Evolutionary conservation across 2,888 invertebrate genomes (phyloP).

Genomic region (Mythimna ferrago): DNA sequence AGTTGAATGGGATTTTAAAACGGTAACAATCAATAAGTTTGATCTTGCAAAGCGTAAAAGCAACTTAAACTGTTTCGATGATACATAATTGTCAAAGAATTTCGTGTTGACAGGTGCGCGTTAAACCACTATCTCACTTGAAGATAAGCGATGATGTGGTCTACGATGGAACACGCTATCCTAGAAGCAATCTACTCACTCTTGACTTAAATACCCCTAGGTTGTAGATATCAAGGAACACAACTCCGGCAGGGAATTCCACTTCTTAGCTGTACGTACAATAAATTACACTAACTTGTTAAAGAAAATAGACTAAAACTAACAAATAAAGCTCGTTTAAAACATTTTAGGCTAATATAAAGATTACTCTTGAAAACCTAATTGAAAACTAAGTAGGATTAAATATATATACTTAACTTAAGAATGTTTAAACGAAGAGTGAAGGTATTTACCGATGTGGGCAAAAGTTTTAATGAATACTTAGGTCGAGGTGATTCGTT

Average conservation of each 20-base stretch:
- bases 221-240: too few species aligned
- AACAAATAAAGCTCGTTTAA: conserved; percentile 15
- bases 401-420: conserved; percentile 34
- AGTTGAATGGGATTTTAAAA: neutral
- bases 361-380: conserved; percentile 21
- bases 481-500: conserved; percentile 41
- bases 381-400: conserved; percentile 42
- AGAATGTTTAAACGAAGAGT: conserved; percentile 41
- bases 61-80: neutral
- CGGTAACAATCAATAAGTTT: neutral
- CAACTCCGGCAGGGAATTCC: too few species aligned
- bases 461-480: conserved; percentile 60
- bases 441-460: conserved; percentile 53
- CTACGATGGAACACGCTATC: too few species aligned
- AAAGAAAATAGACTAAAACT: conserved; percentile 17
- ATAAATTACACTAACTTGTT: neutral
- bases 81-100: neutral
- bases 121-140: too few species aligned
- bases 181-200: too few species aligned
- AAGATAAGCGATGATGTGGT: too few species aligned
- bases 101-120: neutral
- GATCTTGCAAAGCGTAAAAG: neutral
- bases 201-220: too few species aligned
- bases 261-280: too few species aligned
- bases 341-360: conserved; percentile 8